These are phyloP conservation scores for Caretta caretta DNA, from an alignment of 2,113 vertebrate species.

Conservation along the genomic window DNA sequence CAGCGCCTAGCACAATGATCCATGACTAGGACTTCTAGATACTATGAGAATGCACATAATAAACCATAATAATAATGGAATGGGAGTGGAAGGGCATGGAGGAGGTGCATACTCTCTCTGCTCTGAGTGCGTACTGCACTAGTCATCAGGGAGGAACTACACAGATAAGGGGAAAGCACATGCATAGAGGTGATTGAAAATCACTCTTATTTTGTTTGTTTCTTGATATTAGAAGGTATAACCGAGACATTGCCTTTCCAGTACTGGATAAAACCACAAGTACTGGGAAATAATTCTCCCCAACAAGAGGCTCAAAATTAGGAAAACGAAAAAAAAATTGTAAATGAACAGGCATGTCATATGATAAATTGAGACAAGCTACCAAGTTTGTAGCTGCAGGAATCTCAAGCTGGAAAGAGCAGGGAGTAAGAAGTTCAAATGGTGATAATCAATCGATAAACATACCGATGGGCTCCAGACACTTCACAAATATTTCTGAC, in stretches of 20 bases:
- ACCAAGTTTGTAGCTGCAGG: neutral
- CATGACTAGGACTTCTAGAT: no score
- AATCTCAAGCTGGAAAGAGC: neutral
- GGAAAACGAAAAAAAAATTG: neutral
- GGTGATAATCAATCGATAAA: neutral
- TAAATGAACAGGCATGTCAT: neutral
- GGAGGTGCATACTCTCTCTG: neutral
- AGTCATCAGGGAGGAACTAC: neutral
- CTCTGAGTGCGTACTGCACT: neutral
- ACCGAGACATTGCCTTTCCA: neutral
- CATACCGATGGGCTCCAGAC: neutral
- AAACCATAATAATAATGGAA: neutral
- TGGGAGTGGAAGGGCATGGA: neutral
- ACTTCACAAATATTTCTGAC: neutral
- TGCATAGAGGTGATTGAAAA: neutral
- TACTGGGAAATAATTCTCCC: neutral
- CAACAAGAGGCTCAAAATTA: neutral
- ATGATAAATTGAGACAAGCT: neutral
- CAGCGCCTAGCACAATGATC: no score
- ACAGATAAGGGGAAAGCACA: neutral
- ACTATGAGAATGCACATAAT: no score
- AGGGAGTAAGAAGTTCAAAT: neutral
- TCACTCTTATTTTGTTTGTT: neutral
- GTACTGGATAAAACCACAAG: neutral
- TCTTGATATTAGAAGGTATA: neutral